These are phyloP conservation scores for Mellilla xanthometata DNA, from an alignment of 2,888 invertebrate genomes.

Conservation along the genomic window DNA sequence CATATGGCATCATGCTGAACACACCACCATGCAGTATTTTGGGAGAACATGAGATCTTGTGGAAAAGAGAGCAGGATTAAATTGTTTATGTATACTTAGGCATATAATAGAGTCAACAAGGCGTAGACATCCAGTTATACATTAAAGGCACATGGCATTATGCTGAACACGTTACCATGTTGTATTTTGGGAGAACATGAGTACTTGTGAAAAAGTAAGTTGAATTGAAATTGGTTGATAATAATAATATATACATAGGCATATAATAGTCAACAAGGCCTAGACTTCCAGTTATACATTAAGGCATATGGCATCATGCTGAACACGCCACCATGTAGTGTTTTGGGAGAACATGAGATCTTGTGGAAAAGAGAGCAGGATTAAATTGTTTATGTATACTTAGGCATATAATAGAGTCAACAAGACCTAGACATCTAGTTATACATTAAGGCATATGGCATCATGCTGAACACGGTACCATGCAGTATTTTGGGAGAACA, in stretches of 20 bases:
- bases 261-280: constrained; percentile 83
- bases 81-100: too few relatives aligned
- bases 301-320: constrained; percentile 83
- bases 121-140: constrained; percentile 83
- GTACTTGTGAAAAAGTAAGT: constrained; percentile 74
- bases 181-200: constrained; percentile 89
- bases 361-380: constrained; percentile 63
- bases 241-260: not conserved
- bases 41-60: too few relatives aligned
- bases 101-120: constrained; percentile 77
- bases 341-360: constrained; percentile 87
- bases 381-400: not conserved
- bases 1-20: too few relatives aligned
- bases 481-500: constrained; percentile 90
- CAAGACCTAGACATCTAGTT: constrained; percentile 83
- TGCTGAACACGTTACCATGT: constrained; percentile 84
- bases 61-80: too few relatives aligned
- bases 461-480: constrained; percentile 83
- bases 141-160: constrained; percentile 84
- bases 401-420: constrained; percentile 78
- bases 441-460: constrained; percentile 82
- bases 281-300: constrained; percentile 84
- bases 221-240: not conserved
- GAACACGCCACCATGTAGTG: constrained; percentile 86
- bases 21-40: too few relatives aligned